Conservation (phyloP, 2,797 vertebrate species). For the Podarcis siculus region DNA sequence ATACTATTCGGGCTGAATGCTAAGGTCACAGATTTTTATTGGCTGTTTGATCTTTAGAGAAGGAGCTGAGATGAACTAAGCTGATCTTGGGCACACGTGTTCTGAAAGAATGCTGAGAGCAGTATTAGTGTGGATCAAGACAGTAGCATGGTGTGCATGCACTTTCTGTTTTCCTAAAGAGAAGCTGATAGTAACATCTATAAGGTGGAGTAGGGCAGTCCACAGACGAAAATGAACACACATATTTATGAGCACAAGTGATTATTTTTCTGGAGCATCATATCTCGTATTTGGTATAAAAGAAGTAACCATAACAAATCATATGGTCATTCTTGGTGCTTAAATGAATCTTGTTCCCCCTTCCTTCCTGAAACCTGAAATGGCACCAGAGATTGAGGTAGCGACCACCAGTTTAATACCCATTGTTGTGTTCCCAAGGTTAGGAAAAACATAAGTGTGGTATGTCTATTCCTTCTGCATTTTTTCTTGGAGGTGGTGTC, state of each 20-base stretch:
- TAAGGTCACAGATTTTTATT: neutral
- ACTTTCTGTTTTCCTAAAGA: neutral
- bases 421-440: neutral
- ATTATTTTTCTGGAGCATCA: neutral
- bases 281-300: neutral
- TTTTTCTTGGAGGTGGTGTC: neutral
- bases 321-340: neutral
- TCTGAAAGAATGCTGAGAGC: neutral
- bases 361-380: neutral
- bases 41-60: neutral
- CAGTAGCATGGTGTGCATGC: neutral
- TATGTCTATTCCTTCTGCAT: neutral
- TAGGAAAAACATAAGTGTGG: neutral
- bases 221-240: neutral
- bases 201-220: neutral
- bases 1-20: neutral
- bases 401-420: neutral
- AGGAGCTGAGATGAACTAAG: neutral
- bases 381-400: neutral
- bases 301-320: neutral
- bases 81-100: neutral
- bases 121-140: neutral
- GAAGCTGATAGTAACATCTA: neutral
- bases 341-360: neutral
- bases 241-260: neutral